Conservation (phyloP, 2,797 vertebrate genomes). For the Sphaeramia orbicularis region DNA sequence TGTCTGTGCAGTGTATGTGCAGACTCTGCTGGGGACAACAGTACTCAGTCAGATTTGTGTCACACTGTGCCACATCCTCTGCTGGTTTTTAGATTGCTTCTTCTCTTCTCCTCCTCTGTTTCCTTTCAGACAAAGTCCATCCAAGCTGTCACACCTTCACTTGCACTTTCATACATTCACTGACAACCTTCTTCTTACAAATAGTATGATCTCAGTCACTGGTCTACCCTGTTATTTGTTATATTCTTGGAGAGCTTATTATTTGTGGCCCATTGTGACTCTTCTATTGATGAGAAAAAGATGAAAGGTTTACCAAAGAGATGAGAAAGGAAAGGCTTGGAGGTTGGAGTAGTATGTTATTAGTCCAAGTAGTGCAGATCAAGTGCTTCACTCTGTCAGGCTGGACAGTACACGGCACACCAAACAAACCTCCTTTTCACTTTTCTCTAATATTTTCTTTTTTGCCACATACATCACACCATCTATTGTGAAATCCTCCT, state of each 20-base stretch:
- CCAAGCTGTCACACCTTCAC: slow-evolving; percentile 33
- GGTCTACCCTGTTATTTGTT: slow-evolving; percentile 24
- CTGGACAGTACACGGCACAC: slow-evolving; percentile 14
- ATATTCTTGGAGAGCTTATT: slow-evolving; percentile 23
- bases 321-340: slow-evolving; percentile 22
- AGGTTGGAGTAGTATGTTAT: slow-evolving; percentile 54
- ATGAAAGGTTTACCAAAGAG: slow-evolving; percentile 38
- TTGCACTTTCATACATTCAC: slow-evolving; percentile 31
- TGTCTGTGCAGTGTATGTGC: slow-evolving; percentile 22
- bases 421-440: slow-evolving; percentile 26
- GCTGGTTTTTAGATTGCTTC: slow-evolving; percentile 44
- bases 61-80: slow-evolving; percentile 43
- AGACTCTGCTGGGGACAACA: slow-evolving; percentile 31
- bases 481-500: slow-evolving; percentile 32
- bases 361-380: slow-evolving; percentile 51
- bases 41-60: slow-evolving; percentile 33
- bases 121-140: slow-evolving; percentile 32
- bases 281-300: slow-evolving; percentile 32
- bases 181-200: slow-evolving; percentile 35
- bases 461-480: slow-evolving; percentile 11
- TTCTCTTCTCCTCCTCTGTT: slow-evolving; percentile 7
- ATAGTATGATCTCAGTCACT: slow-evolving; percentile 21
- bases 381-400: slow-evolving; percentile 49
- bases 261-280: slow-evolving; percentile 25
- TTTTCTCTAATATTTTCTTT: slow-evolving; percentile 33